Percentiles rank a stretch among this genome's conserved stretches.
Conservation (phyloP, 2,888 invertebrate genomes). For the Mamestra brassicae region DNA sequence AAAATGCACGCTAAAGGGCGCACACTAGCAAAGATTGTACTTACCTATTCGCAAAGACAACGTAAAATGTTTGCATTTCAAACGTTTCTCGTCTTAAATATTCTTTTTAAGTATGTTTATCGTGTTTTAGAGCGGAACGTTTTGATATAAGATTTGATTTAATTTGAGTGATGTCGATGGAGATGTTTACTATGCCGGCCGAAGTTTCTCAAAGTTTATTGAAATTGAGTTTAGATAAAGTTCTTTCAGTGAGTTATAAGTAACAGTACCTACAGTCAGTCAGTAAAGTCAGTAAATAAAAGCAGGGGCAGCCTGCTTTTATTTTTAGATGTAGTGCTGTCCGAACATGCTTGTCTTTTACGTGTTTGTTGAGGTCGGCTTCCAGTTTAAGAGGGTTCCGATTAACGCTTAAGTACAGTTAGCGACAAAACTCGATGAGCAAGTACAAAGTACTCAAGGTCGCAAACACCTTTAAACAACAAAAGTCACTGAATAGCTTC, state of each 20-base stretch:
- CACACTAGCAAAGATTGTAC: slow-evolving; percentile 66
- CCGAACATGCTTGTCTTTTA: neutral
- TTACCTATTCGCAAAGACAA: slow-evolving; percentile 71
- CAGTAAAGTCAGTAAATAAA: no score
- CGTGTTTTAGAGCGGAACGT: slow-evolving; percentile 23
- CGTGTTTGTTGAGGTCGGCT: neutral
- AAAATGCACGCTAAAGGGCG: slow-evolving; percentile 76
- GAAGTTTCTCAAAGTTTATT: slow-evolving; percentile 8
- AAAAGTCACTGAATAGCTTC: no score
- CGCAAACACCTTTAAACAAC: no score
- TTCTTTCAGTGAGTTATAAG: neutral
- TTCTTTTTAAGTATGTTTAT: slow-evolving; percentile 54
- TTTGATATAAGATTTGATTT: slow-evolving; percentile 39
- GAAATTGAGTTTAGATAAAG: neutral
- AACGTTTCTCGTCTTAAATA: slow-evolving; percentile 51
- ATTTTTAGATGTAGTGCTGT: neutral
- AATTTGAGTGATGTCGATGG: slow-evolving; percentile 1
- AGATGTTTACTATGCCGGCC: neutral
- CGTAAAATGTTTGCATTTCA: slow-evolving; percentile 66
- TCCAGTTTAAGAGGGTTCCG: neutral
- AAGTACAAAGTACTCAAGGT: no score
- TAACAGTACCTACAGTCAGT: neutral
- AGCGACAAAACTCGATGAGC: no score
- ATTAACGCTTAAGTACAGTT: neutral
- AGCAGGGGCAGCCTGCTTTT: neutral